Evolutionary conservation across 92 coral and sea anemone species (phyloP).

Genomic region (Phenganax subtilis): DNA sequence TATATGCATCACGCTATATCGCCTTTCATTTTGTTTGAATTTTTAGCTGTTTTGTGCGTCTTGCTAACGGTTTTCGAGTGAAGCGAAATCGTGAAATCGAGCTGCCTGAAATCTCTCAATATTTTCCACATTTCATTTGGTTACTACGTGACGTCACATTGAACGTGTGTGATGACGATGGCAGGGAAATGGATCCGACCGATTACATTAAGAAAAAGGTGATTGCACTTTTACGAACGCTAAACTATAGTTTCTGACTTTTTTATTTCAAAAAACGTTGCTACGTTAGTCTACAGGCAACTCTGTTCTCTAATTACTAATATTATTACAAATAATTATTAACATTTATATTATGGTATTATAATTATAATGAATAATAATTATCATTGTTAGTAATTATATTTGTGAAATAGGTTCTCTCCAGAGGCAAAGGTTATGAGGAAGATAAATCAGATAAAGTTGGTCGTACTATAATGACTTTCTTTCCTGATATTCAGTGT

Average conservation of each 20-base stretch:
- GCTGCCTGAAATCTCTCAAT: conserved; percentile 34
- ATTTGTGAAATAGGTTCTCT: conserved; percentile 5
- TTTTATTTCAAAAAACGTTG: too few species aligned
- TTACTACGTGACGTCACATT: conserved; percentile 55
- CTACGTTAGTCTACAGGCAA: too few species aligned
- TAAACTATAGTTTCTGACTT: too few species aligned
- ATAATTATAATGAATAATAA: background rate
- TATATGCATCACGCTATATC: background rate
- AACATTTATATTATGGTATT: background rate
- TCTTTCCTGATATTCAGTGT: conserved; percentile 35
- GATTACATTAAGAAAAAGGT: conserved; percentile 38
- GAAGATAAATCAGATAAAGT: conserved; percentile 28
- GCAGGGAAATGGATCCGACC: conserved; percentile 35
- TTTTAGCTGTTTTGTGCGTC: conserved; percentile 39
- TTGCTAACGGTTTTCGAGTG: conserved; percentile 35
- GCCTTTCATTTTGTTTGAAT: background rate
- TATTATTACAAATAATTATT: background rate
- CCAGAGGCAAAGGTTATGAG: conserved; percentile 25
- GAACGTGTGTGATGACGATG: conserved; percentile 35
- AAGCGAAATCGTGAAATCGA: conserved; percentile 22
- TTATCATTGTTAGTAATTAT: background rate
- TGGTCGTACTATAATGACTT: conserved; percentile 31
- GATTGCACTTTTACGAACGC: background rate
- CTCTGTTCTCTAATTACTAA: too few species aligned
- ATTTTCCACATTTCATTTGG: conserved; percentile 61